Conservation (phyloP, 2,888 invertebrate species). For the Lagria hirta region DNA sequence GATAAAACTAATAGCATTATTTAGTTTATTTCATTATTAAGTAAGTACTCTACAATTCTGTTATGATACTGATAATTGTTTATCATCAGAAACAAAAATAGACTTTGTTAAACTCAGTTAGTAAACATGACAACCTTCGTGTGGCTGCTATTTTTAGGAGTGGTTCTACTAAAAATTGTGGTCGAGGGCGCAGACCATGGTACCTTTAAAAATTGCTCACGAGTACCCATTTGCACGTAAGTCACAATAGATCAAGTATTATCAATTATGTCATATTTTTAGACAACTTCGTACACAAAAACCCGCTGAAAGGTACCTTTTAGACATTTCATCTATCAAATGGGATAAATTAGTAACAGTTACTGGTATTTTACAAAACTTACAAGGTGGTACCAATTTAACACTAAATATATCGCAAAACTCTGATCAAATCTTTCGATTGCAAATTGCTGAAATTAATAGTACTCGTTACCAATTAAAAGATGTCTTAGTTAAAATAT, state of each 20-base stretch:
- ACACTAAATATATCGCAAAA: neutral
- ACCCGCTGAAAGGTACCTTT: neutral
- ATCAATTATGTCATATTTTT: neutral
- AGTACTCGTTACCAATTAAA: too few species aligned
- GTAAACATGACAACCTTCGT: too few species aligned
- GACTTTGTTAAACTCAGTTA: too few species aligned
- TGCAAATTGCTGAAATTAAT: too few species aligned
- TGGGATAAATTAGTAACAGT: neutral
- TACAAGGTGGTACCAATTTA: neutral
- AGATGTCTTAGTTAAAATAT: too few species aligned
- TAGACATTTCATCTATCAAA: neutral
- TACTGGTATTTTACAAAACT: neutral
- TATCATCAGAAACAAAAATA: too few species aligned
- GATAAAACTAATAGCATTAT: too few species aligned
- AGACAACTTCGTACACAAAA: neutral
- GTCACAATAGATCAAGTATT: neutral
- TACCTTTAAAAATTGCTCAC: constrained; percentile 12
- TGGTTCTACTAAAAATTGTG: neutral
- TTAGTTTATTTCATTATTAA: too few species aligned
- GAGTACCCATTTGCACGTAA: constrained; percentile 11
- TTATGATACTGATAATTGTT: too few species aligned
- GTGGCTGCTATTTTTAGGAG: too few species aligned
- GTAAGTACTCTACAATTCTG: too few species aligned
- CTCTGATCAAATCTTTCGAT: too few species aligned
- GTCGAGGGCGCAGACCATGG: constrained; percentile 11